Conservation (phyloP, 2,888 invertebrate genomes). For the Celastrina argiolus region DNA sequence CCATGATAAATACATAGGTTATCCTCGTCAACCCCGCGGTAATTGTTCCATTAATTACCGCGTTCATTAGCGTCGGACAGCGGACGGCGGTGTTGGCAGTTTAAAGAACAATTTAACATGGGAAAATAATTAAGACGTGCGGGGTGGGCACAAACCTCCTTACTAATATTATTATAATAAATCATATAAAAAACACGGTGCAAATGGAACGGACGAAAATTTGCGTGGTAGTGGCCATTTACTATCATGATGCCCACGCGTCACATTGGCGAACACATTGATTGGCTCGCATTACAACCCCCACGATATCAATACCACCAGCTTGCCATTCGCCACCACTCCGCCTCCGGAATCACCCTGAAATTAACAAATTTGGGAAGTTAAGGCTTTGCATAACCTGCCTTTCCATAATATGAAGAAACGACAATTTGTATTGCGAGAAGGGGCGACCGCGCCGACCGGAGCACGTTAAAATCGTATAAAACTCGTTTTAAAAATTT, state of each 20-base stretch:
- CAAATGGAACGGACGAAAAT: too few relatives aligned
- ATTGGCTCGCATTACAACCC: neutral
- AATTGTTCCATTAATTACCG: slow-evolving; percentile 13
- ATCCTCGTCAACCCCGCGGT: slow-evolving; percentile 7
- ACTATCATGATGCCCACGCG: neutral
- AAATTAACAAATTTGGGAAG: neutral
- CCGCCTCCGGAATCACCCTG: neutral
- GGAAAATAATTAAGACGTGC: slow-evolving; percentile 23
- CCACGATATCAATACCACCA: neutral
- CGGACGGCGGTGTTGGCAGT: slow-evolving; percentile 29
- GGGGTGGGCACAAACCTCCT: neutral
- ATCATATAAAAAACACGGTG: too few relatives aligned
- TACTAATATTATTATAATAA: too few relatives aligned
- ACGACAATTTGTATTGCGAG: too few relatives aligned
- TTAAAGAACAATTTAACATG: slow-evolving; percentile 30
- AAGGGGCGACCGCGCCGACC: too few relatives aligned
- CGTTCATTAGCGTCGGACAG: slow-evolving; percentile 28
- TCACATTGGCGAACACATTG: neutral
- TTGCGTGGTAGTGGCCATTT: neutral
- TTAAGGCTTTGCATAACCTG: too few relatives aligned
- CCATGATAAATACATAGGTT: neutral
- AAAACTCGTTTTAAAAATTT: too few relatives aligned
- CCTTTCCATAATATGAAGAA: too few relatives aligned
- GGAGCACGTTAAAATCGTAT: too few relatives aligned
- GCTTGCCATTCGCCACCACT: neutral